Evolutionary conservation across 2,797 vertebrate species (phyloP), one percentile per base, ranked within the genome.

Genomic region (Sebastes aleutianus): DNA sequence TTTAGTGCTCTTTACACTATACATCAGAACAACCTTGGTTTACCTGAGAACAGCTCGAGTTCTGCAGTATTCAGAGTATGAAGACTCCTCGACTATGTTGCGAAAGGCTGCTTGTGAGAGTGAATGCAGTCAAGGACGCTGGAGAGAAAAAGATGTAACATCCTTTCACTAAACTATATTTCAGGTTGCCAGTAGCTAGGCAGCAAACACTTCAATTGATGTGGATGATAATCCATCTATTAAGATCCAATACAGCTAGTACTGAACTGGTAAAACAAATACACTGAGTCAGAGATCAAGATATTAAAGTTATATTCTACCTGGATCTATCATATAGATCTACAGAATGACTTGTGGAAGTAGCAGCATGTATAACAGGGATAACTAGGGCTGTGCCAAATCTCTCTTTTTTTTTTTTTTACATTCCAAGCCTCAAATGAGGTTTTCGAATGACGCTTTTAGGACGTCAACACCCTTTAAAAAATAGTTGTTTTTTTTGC

Each of bases 81-180:
- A 86, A 68, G 74, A 18, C 18, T 76, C 79, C 82, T 76, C 58
- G 26, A 88, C 68, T 73, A 24, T 57, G 77, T 57, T 73, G 57
- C 83, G 81, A 91, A 90, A 86, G 43, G 78, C 72, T 20, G 85
- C 82, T 73, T 85, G 68, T 78, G 61, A 63, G 80, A 88, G 68
- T 84, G 90, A 83, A 91, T 87, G 83, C 65, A 62, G 78, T 87
- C 93, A 95, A 95, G 95, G 94, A 89, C 87, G 7, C 5, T 3
- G 13, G 47, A 58, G 61, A 53, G 84, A 63, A 74, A 68, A 85
- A 83, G 50, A 79, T 26, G 68, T 58, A 85, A 77, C 76, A 88
- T 89, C 90, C 72, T 91, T 95, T 95, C 87, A 92, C 32, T 70
- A 54, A 85, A 78, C 32, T 58, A 32, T 29, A 59, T 66, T 88